Evolutionary conservation across 2,888 invertebrate genomes (phyloP).

Genomic region (Megastigmus dorsalis): DNA sequence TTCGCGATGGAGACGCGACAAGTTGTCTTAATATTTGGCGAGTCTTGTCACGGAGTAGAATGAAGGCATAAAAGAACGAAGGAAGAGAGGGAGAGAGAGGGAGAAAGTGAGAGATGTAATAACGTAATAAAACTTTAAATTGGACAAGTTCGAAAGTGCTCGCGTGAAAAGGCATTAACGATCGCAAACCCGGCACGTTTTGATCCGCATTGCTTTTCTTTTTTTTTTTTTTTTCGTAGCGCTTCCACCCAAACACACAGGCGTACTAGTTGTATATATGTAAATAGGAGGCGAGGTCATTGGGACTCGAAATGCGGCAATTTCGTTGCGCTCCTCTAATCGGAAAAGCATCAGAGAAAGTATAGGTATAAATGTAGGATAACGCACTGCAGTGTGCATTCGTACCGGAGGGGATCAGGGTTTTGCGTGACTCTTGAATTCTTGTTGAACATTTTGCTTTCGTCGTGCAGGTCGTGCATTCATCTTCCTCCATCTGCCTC

Average conservation of each 20-base stretch:
- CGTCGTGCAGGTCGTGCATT: constrained; percentile 2
- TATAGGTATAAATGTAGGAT: not conserved
- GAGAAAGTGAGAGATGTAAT: constrained; percentile 8
- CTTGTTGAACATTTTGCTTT: constrained; percentile 30
- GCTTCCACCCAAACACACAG: not conserved
- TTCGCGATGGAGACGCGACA: too few species aligned
- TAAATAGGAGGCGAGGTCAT: too few species aligned
- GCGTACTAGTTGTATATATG: too few species aligned
- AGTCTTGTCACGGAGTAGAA: constrained; percentile 21
- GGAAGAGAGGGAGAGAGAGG: not conserved
- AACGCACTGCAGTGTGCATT: too few species aligned
- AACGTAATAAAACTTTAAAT: constrained; percentile 51
- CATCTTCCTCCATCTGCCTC: constrained; percentile 22
- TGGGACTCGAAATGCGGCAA: too few species aligned
- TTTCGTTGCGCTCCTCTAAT: constrained; percentile 21
- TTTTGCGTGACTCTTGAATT: constrained; percentile 1
- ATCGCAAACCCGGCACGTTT: constrained; percentile 1
- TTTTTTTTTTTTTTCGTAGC: not conserved
- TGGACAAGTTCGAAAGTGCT: constrained; percentile 42
- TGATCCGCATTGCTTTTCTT: not conserved
- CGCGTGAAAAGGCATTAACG: constrained; percentile 22
- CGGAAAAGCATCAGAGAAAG: constrained; percentile 27
- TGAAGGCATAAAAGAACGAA: constrained; percentile 22
- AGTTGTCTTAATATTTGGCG: constrained; percentile 13
- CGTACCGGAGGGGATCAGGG: too few species aligned